Percentiles rank a stretch among this genome's conserved stretches.
Evolutionary conservation across 2,888 invertebrate genomes (phyloP).

Genomic region (Plusia festucae): DNA sequence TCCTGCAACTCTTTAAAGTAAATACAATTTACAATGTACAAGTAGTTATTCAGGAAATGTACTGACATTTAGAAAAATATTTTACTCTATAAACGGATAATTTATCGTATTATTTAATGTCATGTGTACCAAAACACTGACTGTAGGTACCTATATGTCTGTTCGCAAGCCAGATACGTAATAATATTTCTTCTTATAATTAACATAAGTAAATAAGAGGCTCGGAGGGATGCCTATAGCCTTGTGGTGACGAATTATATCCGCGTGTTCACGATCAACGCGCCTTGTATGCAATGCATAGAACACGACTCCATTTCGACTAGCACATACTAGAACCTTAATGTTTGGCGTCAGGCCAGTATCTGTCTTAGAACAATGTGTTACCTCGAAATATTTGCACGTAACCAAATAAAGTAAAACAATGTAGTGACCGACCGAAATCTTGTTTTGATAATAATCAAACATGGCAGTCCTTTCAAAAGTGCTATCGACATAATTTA

Average conservation of each 20-base stretch:
- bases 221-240: not conserved
- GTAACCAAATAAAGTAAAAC: not conserved
- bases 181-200: not conserved
- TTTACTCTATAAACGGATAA: too few relatives aligned
- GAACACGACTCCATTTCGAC: not conserved
- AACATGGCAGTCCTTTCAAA: not conserved
- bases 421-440: not conserved
- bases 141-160: not conserved
- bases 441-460: not conserved
- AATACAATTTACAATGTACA: not conserved
- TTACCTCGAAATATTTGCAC: not conserved
- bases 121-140: too few relatives aligned
- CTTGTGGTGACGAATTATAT: not conserved
- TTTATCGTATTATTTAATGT: too few relatives aligned
- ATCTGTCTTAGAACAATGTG: not conserved
- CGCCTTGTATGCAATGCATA: constrained; percentile 5
- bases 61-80: not conserved
- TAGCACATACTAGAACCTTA: not conserved
- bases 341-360: not conserved
- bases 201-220: not conserved
- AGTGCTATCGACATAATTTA: not conserved
- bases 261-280: not conserved
- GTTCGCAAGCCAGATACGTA: not conserved
- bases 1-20: not conserved
- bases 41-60: not conserved